A percentile compares a stretch with the other conserved stretches of the same genome.
phyloP scores from a whole-genome alignment of 2,888 invertebrate species.

The Yponomeuta plumbellus region DNA sequence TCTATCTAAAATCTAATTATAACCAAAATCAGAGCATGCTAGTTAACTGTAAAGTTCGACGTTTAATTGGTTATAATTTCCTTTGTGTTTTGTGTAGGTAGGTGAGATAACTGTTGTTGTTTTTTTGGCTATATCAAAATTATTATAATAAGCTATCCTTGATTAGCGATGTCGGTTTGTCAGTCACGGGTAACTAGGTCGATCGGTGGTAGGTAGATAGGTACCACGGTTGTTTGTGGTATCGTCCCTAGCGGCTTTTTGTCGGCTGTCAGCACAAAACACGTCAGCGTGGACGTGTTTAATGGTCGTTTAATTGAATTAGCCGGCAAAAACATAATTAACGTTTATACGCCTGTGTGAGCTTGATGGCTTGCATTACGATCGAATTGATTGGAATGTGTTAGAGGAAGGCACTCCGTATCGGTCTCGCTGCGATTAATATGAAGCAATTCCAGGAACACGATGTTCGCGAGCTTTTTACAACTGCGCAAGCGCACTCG shows the following conservation, averaged over 20 bases:
- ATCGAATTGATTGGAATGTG: neutral
- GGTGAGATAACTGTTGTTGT: conserved; percentile 52
- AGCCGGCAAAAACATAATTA: conserved; percentile 36
- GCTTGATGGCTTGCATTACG: conserved; percentile 2
- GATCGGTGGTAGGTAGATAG: conserved; percentile 18
- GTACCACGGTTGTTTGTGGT: neutral
- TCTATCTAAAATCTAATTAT: conserved; percentile 13
- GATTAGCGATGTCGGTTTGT: conserved; percentile 46
- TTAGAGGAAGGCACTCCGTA: neutral
- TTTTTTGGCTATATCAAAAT: conserved; percentile 39
- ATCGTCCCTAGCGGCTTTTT: conserved; percentile 43
- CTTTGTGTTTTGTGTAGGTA: conserved; percentile 39
- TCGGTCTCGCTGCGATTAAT: neutral
- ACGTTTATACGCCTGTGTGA: conserved; percentile 20
- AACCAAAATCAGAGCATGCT: conserved; percentile 3
- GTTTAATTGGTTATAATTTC: conserved; percentile 30
- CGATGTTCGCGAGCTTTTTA: neutral
- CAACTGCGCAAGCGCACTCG: neutral
- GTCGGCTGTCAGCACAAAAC: conserved; percentile 43
- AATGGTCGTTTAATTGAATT: conserved; percentile 61
- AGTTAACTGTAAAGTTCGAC: conserved; percentile 28
- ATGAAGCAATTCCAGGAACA: neutral
- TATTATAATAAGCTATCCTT: conserved; percentile 32
- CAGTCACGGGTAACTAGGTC: conserved; percentile 52
- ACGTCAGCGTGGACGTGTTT: conserved; percentile 38